Evolutionary conservation across 2,113 vertebrate species (phyloP), one percentile per base, ranked within the genome.

Genomic region (Cynoglossus semilaevis): DNA sequence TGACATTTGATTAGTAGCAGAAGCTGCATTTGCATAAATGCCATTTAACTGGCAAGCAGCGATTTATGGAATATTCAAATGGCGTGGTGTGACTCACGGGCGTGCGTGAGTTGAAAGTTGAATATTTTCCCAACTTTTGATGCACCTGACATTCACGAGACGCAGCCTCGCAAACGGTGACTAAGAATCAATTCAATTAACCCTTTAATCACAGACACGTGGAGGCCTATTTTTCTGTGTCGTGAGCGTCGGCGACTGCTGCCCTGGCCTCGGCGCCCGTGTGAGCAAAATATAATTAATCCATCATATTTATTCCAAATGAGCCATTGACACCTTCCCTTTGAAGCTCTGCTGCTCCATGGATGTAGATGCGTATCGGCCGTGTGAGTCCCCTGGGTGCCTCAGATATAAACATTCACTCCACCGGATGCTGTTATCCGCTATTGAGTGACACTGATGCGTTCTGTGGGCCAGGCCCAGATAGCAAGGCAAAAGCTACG

Each of bases 401-500:
- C 81, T 67, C 84, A 72, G 70, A 84, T 78, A 73, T 63, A 77
- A 85, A 88, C 81, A 83, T 77, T 78, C 74, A 57, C 76, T 63
- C 77, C 61, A 80, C 76, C 76, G 82, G 85, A 86, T 76, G 82
- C 79, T 82, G 76, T 80, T 84, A 81, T 85, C 79, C 77, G 79
- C 68, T 67, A 70, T 72, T 83, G 83, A 85, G 54, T 79, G 83
- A 87, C 80, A 83, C 81, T 80, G 85, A 86, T 79, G 80, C 53
- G 76, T 83, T 81, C 67, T 78, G 82, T 80, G 74, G 70, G 79
- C 83, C 82, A 78, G 80, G 74, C 80, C 63, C 66, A 82, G 81
- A 88, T 88, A 85, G 83, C 81, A 72, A 84, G 73, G 85, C 85
- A 81, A 88, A 83, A 86, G 77, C 83, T 84, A 88, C 84, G n/a